Conservation (phyloP, 2,888 invertebrate genomes). For the Lamproptera curius region DNA sequence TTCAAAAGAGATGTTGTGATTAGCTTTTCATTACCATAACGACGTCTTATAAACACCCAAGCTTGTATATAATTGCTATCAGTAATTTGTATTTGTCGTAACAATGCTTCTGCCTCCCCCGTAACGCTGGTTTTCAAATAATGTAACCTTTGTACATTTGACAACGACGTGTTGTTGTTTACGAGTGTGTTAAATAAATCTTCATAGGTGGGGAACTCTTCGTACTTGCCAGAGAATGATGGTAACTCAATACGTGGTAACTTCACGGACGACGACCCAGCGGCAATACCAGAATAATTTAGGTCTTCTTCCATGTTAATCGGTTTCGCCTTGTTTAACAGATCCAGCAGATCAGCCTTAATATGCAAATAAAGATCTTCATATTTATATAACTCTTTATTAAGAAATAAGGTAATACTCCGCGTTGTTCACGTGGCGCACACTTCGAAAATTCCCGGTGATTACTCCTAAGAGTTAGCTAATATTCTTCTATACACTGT, state of each 20-base stretch:
- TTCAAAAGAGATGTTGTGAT: conserved; percentile 11
- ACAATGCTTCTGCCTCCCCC: conserved; percentile 23
- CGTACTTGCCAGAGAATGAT: conserved; percentile 19
- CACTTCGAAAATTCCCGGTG: background rate
- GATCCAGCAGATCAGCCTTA: no score
- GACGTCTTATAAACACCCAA: conserved; percentile 16
- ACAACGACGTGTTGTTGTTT: conserved; percentile 4
- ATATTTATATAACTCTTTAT: background rate
- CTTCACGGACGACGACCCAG: conserved; percentile 18
- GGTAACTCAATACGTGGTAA: conserved; percentile 6
- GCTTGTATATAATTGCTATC: conserved; percentile 22
- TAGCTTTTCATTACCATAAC: conserved; percentile 17
- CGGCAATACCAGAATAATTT: no score
- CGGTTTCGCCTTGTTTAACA: no score
- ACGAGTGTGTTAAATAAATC: conserved; percentile 25
- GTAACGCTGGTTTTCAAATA: conserved; percentile 25
- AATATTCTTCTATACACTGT: background rate
- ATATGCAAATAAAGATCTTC: no score
- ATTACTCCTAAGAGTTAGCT: background rate
- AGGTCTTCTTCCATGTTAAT: no score
- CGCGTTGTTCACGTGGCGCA: background rate
- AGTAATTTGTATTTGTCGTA: conserved; percentile 21
- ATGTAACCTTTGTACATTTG: conserved; percentile 21
- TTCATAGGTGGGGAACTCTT: conserved; percentile 21
- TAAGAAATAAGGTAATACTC: background rate